These are phyloP conservation scores for Melinaea marsaeus DNA, from an alignment of 2,888 invertebrate genomes.

Conservation along the genomic window DNA sequence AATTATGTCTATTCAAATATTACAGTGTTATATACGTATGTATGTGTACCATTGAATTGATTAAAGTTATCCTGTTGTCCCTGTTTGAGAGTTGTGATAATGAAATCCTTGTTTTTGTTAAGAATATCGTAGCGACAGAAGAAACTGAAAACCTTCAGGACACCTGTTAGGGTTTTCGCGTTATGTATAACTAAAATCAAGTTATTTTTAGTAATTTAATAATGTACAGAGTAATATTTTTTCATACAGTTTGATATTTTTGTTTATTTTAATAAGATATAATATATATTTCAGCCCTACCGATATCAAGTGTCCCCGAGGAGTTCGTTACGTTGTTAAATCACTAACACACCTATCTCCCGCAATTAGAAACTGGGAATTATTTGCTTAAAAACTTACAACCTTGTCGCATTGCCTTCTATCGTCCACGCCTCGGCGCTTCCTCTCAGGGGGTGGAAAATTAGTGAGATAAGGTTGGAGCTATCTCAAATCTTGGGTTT, in stretches of 20 bases:
- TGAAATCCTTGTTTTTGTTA: neutral
- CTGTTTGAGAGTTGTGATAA: neutral
- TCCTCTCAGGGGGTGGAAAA: slow-evolving; percentile 32
- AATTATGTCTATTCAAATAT: slow-evolving; percentile 4
- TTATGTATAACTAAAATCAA: neutral
- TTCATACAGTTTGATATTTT: neutral
- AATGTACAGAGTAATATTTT: neutral
- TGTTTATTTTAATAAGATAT: too few relatives aligned
- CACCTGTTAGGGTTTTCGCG: neutral
- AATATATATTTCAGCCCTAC: neutral
- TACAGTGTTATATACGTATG: too few relatives aligned
- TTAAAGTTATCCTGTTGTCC: neutral
- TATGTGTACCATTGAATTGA: neutral
- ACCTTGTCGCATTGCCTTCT: slow-evolving; percentile 44
- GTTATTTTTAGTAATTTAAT: neutral
- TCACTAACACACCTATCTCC: slow-evolving; percentile 66
- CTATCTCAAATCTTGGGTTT: slow-evolving; percentile 65
- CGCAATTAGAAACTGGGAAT: slow-evolving; percentile 57
- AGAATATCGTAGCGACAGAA: neutral
- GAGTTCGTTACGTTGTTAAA: slow-evolving; percentile 68
- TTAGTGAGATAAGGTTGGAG: slow-evolving; percentile 33
- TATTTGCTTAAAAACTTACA: slow-evolving; percentile 49
- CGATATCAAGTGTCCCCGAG: slow-evolving; percentile 49
- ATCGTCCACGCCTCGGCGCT: slow-evolving; percentile 23
- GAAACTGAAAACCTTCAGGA: neutral